phyloP scores from a whole-genome alignment of 2,888 invertebrate genomes.

The Phragmatobia fuliginosa region DNA sequence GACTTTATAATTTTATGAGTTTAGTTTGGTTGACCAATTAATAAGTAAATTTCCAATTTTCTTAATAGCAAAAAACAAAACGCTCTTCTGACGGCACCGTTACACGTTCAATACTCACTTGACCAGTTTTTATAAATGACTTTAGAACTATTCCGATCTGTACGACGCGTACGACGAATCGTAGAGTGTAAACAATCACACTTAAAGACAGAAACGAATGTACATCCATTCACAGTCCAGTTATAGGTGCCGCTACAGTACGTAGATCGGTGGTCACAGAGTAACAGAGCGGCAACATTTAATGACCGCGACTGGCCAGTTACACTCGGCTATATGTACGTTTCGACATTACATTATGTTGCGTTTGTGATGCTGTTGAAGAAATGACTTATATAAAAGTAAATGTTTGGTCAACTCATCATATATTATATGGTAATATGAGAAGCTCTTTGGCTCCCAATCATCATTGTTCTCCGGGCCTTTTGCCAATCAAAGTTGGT shows the following conservation, averaged over 20 bases:
- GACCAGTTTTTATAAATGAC: not conserved
- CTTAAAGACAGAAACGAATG: conserved; percentile 81
- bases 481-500: not conserved
- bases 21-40: no score
- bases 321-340: conserved; percentile 64
- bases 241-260: conserved; percentile 84
- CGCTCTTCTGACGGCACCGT: no score
- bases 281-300: conserved; percentile 86
- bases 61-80: no score
- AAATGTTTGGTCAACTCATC: not conserved
- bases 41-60: no score
- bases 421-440: not conserved
- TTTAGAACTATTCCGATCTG: not conserved
- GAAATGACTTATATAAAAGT: conserved; percentile 32
- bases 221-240: conserved; percentile 81
- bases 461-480: no score
- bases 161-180: conserved; percentile 36
- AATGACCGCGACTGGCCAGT: conserved; percentile 80
- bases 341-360: conserved; percentile 69
- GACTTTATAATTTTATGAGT: no score
- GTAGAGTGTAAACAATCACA: conserved; percentile 49
- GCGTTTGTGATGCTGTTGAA: conserved; percentile 43
- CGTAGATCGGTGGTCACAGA: conserved; percentile 69
- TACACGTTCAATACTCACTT: no score
- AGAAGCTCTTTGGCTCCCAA: not conserved